phyloP scores from a whole-genome alignment of 2,113 vertebrate species.

The Oriolus oriolus region DNA sequence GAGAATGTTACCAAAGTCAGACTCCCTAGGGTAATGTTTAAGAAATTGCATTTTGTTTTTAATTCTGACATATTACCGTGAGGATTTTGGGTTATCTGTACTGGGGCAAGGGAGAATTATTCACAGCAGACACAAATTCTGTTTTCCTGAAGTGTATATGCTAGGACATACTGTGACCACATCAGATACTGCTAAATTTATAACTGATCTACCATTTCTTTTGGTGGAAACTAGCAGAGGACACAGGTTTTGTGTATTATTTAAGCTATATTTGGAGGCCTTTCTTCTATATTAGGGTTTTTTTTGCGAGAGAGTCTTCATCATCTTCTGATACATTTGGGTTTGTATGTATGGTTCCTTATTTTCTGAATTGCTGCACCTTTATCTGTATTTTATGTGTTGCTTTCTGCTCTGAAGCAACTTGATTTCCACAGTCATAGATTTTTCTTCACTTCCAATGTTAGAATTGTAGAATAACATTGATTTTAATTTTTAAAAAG shows the following conservation, averaged over 20 bases:
- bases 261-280: background rate
- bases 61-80: background rate
- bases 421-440: background rate
- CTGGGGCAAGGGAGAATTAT: background rate
- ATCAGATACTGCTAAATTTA: background rate
- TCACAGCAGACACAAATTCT: background rate
- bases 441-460: background rate
- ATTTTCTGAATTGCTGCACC: background rate
- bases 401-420: background rate
- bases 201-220: background rate
- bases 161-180: accelerated
- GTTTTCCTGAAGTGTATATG: background rate
- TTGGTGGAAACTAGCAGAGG: background rate
- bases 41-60: background rate
- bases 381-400: background rate
- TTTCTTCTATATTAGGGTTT: background rate
- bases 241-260: background rate
- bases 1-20: background rate
- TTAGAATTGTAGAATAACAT: background rate
- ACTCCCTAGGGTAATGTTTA: background rate
- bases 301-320: background rate
- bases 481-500: background rate
- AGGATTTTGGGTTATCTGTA: background rate
- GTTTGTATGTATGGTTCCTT: background rate
- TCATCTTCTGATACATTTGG: background rate